Evolutionary conservation across 2,888 invertebrate genomes (phyloP).

Genomic region (Epistrophe grossulariae): DNA sequence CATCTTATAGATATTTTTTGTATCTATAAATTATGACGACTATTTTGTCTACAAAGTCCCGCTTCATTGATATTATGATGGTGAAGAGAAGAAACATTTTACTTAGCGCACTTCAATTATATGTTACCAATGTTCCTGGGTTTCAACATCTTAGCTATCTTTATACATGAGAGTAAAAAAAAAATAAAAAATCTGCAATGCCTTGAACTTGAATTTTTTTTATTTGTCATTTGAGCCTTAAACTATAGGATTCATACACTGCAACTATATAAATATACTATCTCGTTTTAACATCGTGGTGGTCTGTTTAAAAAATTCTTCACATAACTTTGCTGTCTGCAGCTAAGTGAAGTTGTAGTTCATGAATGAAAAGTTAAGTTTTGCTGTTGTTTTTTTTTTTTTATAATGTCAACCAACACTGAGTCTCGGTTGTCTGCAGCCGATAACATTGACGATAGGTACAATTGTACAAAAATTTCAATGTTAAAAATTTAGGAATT

Average conservation of each 20-base stretch:
- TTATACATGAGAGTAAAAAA: not conserved
- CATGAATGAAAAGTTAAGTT: slow-evolving; percentile 73
- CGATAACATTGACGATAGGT: slow-evolving; percentile 26
- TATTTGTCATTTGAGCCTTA: not conserved
- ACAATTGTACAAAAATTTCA: slow-evolving; percentile 53
- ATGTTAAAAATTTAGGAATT: slow-evolving; percentile 66
- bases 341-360: slow-evolving; percentile 55
- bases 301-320: slow-evolving; percentile 71
- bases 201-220: slow-evolving; percentile 66
- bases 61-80: slow-evolving; percentile 38
- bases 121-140: not conserved
- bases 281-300: slow-evolving; percentile 54
- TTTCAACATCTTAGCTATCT: slow-evolving; percentile 5
- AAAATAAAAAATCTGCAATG: slow-evolving; percentile 10
- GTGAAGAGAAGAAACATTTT: slow-evolving; percentile 38
- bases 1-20: slow-evolving; percentile 71
- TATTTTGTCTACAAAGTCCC: slow-evolving; percentile 70
- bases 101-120: slow-evolving; percentile 53
- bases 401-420: not conserved
- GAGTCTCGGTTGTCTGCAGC: not conserved
- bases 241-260: not conserved
- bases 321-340: slow-evolving; percentile 29
- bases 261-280: slow-evolving; percentile 12
- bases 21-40: slow-evolving; percentile 65
- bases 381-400: slow-evolving; percentile 16